Base-by-base conservation (phyloP, 2,888 invertebrate genomes). In the Eupithecia centaureata region DNA sequence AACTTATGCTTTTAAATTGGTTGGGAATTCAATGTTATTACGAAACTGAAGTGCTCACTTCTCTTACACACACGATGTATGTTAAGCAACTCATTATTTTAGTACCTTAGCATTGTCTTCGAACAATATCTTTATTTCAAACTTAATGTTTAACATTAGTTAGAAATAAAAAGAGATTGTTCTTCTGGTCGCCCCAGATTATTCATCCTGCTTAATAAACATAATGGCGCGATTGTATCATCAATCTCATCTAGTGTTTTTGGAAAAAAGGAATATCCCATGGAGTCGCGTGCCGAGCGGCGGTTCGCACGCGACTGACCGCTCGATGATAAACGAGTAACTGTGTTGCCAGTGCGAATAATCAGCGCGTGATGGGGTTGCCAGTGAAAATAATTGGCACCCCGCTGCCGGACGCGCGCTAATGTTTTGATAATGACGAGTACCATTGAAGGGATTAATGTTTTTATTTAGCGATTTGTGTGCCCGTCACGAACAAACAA, bases 341-440 rank as follows among this genome's bases (percentile, higher is more conserved):
- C 86, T 80, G 87, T 91, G 89, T 90, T 88, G 85, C 89, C 84
- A 89, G 77, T 72, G 80, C 82, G 81, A 82, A 86, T 86, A 86
- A 85, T 86, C 84, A 84, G 76, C 78, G 77, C 82, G 77, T 80
- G 91, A 90, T 89, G 86, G 92, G 92, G 92, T 89, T 92, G 88
- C 87, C 82, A 86, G 82, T 77, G 77, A 79, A 85, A 88, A 90
- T 93, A 93, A 93, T 93, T 92, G 92, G 92, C 92, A 81, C 90
- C 92, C 92, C 90, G 91, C 89, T 83, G 92, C 77, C 82, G 77
- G 82, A 77, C 89, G 86, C 84, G 86, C 86, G 88, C 82, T 88
- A 88, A 88, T 92, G 90, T 92, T 93, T 89, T 90, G 85, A 87
- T 92, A 92, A 92, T 91, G 88, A 89, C 86, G 89, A 88, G 87